phyloP scores from a whole-genome alignment of 2,888 invertebrate species.

The Drosophila meridionalis region DNA sequence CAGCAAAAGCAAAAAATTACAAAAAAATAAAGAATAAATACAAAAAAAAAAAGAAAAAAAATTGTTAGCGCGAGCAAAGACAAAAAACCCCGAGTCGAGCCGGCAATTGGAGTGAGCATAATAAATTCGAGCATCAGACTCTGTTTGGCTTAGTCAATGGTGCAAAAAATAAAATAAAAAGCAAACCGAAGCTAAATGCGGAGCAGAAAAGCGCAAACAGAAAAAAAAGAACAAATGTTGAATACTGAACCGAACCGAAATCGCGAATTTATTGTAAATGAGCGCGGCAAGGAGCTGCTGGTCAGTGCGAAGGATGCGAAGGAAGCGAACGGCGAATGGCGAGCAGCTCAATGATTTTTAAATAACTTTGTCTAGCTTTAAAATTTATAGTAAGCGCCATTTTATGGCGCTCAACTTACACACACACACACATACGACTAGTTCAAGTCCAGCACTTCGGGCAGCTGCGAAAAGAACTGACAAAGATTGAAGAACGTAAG shows the following conservation, averaged over 20 bases:
- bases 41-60: constrained; percentile 23
- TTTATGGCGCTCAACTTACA: constrained; percentile 54
- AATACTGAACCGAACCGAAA: constrained; percentile 65
- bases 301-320: constrained; percentile 28
- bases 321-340: constrained; percentile 20
- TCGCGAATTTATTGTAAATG: constrained; percentile 79
- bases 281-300: constrained; percentile 35
- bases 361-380: constrained; percentile 66
- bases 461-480: background rate
- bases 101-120: constrained; percentile 77
- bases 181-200: constrained; percentile 19
- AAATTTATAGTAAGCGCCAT: constrained; percentile 71
- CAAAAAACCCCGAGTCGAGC: constrained; percentile 56
- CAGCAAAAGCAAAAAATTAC: constrained; percentile 35
- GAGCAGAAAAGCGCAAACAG: constrained; percentile 38
- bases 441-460: background rate
- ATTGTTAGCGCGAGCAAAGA: constrained; percentile 52
- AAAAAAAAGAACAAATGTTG: constrained; percentile 18
- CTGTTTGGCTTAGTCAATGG: constrained; percentile 83
- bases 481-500: background rate
- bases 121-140: constrained; percentile 82
- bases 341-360: constrained; percentile 64
- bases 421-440: background rate
- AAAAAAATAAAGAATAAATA: constrained; percentile 18
- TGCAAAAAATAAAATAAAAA: constrained; percentile 54